Evolutionary conservation across 2,888 invertebrate species (phyloP).

Genomic region (Eledona agricola): DNA sequence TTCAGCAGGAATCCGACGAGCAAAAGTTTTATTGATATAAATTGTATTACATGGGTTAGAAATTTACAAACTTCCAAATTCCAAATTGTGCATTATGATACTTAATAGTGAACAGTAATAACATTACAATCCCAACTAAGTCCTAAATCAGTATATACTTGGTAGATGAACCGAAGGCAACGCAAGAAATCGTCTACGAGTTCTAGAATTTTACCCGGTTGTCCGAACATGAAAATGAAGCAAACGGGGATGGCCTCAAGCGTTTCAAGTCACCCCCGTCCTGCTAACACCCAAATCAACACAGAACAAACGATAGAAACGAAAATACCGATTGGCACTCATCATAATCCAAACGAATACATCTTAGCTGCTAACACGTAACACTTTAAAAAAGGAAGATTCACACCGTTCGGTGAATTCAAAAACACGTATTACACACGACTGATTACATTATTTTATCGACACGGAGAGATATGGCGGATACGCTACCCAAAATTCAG

Average conservation of each 20-base stretch:
- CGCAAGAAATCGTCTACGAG: slow-evolving; percentile 21
- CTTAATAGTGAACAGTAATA: slow-evolving; percentile 42
- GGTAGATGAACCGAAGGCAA: slow-evolving; percentile 11
- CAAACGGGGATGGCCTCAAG: slow-evolving; percentile 19
- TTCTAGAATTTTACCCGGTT: slow-evolving; percentile 56
- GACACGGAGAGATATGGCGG: slow-evolving; percentile 46
- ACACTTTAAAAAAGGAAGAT: slow-evolving; percentile 42
- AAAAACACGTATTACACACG: slow-evolving; percentile 27
- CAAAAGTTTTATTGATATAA: slow-evolving; percentile 56
- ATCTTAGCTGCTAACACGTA: slow-evolving; percentile 37
- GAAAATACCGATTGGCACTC: slow-evolving; percentile 41
- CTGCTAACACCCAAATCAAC: slow-evolving; percentile 34
- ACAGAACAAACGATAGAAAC: slow-evolving; percentile 18
- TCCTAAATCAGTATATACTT: slow-evolving; percentile 12
- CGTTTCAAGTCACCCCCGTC: slow-evolving; percentile 11
- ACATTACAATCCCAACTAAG: slow-evolving; percentile 37
- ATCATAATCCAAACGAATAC: slow-evolving; percentile 26
- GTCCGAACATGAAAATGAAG: slow-evolving; percentile 52
- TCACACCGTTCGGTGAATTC: slow-evolving; percentile 24
- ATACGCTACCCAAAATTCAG: slow-evolving; percentile 33
- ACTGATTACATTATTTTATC: slow-evolving; percentile 36
- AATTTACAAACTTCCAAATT: slow-evolving; percentile 63
- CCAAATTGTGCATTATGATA: slow-evolving; percentile 60
- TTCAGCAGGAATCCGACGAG: slow-evolving; percentile 12
- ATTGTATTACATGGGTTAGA: slow-evolving; percentile 57